Evolutionary conservation across 1,140 invertebrate species (phyloP).

Genomic region (Chironomus striatipennis): DNA sequence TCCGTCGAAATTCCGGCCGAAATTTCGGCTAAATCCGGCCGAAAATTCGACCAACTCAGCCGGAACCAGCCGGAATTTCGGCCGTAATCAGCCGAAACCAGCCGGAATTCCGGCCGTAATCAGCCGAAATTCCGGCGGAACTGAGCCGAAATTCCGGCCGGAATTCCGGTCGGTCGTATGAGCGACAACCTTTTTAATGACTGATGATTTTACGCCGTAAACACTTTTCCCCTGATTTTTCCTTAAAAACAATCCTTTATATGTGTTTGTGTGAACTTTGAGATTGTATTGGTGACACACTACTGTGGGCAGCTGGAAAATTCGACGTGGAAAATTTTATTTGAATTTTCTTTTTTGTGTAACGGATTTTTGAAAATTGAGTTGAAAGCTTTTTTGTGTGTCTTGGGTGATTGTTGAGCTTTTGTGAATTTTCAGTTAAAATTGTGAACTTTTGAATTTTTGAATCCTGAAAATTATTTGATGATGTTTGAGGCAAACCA

Average conservation of each 20-base stretch:
- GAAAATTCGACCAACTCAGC: no score
- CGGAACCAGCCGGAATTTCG: no score
- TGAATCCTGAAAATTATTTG: no score
- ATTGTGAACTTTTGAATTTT: no score
- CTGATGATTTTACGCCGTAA: slow-evolving; percentile 7
- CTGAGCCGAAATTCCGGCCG: no score
- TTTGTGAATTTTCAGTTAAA: background rate
- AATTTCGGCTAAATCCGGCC: no score
- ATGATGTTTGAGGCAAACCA: no score
- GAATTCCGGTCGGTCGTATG: no score
- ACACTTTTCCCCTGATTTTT: slow-evolving; percentile 4
- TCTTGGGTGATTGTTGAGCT: background rate
- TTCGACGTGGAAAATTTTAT: background rate
- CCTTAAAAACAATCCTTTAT: background rate
- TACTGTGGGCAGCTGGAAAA: background rate
- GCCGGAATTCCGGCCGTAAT: no score
- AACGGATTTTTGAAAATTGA: background rate
- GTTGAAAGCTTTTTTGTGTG: background rate
- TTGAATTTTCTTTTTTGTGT: background rate
- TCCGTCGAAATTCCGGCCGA: no score
- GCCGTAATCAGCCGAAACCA: no score
- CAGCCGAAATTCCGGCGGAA: no score
- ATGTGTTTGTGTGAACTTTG: background rate
- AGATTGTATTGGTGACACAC: background rate
- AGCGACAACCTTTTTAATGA: background rate